A percentile compares a stretch with the other conserved stretches of the same genome.
phyloP scores from a whole-genome alignment of 2,113 vertebrate genomes.

The Etheostoma spectabile region DNA sequence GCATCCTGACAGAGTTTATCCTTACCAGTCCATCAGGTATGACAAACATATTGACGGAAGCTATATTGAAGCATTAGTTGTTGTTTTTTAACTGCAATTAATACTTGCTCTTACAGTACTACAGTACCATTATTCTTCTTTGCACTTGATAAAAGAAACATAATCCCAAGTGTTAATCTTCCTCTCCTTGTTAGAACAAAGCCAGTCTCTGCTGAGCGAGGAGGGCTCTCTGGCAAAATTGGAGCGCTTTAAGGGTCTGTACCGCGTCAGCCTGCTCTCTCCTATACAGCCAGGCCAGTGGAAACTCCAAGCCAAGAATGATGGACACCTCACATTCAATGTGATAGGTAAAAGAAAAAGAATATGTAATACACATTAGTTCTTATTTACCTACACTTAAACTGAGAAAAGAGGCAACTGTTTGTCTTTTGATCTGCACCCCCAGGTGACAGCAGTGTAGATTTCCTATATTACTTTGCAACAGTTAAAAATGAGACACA shows the following conservation, averaged over 20 bases:
- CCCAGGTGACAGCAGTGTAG: conserved; percentile 85
- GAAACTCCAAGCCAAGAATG: conserved; percentile 78
- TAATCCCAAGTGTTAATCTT: not conserved
- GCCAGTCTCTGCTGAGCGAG: conserved; percentile 74
- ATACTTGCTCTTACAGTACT: not conserved
- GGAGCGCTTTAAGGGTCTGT: conserved; percentile 81
- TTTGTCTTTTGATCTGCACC: conserved; percentile 14
- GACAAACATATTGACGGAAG: not conserved
- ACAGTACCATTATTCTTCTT: not conserved
- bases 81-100: not conserved
- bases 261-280: conserved; percentile 79
- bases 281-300: conserved; percentile 84
- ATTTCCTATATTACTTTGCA: conserved; percentile 91
- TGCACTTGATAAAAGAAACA: not conserved
- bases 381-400: not conserved
- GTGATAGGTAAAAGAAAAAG: conserved; percentile 82
- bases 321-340: conserved; percentile 79
- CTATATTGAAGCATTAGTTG: not conserved
- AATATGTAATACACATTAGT: not conserved
- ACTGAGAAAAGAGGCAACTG: not conserved
- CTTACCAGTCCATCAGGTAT: conserved; percentile 85
- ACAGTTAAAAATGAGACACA: conserved; percentile 85
- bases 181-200: conserved; percentile 61
- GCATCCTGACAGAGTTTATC: conserved; percentile 77
- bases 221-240: conserved; percentile 71